These are phyloP conservation scores for Sminthopsis crassicaudata DNA, from an alignment of 2,113 vertebrate species.

Conservation along the genomic window DNA sequence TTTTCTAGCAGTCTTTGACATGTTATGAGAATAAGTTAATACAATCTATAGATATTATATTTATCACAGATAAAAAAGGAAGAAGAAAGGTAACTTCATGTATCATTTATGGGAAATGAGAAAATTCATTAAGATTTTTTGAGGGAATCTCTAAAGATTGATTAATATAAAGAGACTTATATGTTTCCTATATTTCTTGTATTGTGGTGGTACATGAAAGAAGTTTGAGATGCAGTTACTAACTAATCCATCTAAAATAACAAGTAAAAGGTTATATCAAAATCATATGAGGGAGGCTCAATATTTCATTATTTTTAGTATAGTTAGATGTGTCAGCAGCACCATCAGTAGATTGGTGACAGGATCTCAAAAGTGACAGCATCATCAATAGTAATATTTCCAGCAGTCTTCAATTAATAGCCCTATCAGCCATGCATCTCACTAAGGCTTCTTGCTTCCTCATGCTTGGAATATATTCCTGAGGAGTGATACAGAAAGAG, in stretches of 20 bases:
- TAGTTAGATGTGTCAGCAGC: neutral
- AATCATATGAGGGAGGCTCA: neutral
- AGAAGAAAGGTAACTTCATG: neutral
- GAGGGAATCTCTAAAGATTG: neutral
- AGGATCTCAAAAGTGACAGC: neutral
- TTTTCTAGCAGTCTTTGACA: neutral
- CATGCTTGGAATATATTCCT: neutral
- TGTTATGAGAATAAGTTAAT: neutral
- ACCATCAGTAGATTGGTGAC: neutral
- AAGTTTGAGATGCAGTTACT: neutral
- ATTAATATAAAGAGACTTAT: neutral
- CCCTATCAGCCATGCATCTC: neutral
- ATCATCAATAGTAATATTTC: neutral
- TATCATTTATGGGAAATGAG: neutral
- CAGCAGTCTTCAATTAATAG: neutral
- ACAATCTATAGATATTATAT: neutral
- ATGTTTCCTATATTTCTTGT: neutral
- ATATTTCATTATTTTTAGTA: neutral
- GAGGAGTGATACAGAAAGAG: too few relatives aligned
- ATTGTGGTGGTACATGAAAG: neutral
- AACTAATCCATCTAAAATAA: neutral
- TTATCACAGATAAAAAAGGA: neutral
- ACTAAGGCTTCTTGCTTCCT: neutral
- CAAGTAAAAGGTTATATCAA: neutral
- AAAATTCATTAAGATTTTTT: neutral